phyloP scores from a whole-genome alignment of 2,888 invertebrate species.

The Sphaeridia pumilis region DNA sequence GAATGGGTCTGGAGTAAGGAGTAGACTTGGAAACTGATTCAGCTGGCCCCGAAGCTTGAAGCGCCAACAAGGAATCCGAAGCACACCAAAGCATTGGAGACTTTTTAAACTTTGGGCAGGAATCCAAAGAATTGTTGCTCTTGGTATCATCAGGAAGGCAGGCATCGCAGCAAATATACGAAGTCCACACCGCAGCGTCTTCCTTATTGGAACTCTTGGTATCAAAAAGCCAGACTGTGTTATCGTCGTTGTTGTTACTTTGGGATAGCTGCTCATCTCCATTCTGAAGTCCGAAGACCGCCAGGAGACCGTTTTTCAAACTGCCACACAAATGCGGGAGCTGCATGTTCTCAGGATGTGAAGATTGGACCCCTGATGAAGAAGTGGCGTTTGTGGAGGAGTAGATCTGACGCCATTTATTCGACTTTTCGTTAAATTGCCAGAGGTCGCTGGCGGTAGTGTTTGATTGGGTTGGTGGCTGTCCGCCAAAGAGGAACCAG shows the following conservation, averaged over 20 bases:
- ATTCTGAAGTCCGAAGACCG: conserved; percentile 22
- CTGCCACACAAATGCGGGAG: conserved; percentile 27
- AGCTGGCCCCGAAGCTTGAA: conserved; percentile 20
- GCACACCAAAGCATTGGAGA: conserved; percentile 36
- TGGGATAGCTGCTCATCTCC: conserved; percentile 10
- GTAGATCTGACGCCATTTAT: conserved; percentile 23
- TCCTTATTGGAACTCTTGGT: conserved; percentile 5
- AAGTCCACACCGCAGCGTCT: conserved; percentile 36
- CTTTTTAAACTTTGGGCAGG: conserved; percentile 35
- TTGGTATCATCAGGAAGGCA: conserved; percentile 35
- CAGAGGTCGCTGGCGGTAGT: conserved; percentile 20
- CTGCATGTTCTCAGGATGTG: conserved; percentile 25
- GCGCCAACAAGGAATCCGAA: conserved; percentile 32
- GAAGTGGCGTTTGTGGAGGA: conserved; percentile 5
- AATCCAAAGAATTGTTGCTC: conserved; percentile 31
- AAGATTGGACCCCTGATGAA: conserved; percentile 12
- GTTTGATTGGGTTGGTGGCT: conserved; percentile 11
- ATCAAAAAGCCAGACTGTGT: conserved; percentile 31
- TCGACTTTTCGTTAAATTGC: conserved; percentile 19
- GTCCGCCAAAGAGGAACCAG: conserved; percentile 36
- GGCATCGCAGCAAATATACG: conserved; percentile 37
- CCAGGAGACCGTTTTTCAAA: conserved; percentile 19
- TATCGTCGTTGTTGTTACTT: conserved; percentile 20
- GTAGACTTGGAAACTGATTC: background rate
- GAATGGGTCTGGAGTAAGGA: background rate